Conservation (phyloP, 2,113 vertebrate genomes). For the Platycercus adscitus region DNA sequence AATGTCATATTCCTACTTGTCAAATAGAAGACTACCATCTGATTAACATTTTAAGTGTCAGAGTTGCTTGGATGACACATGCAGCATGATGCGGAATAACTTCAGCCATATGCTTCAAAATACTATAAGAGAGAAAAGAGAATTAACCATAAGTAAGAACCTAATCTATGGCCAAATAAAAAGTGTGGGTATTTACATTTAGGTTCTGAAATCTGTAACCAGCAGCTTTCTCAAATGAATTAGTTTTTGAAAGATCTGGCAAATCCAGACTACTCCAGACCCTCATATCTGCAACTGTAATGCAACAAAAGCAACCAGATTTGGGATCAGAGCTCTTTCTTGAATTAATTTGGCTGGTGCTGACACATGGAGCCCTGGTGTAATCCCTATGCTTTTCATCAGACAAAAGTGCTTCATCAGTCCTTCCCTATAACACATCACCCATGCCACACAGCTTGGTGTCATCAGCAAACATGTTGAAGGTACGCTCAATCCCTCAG, state of each 20-base stretch:
- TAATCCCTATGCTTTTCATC: not conserved
- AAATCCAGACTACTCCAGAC: not conserved
- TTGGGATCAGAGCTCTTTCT: not conserved
- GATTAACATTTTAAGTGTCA: conserved; percentile 37
- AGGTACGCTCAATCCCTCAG: not conserved
- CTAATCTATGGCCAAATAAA: not conserved
- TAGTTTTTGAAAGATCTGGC: not conserved
- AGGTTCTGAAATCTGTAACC: not conserved
- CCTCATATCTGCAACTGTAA: not conserved
- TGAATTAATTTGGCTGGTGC: not conserved
- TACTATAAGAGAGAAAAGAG: not conserved
- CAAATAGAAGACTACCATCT: conserved; percentile 26
- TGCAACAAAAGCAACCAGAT: not conserved
- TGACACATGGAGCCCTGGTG: not conserved
- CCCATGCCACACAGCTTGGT: not conserved
- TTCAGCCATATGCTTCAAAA: conserved; percentile 31
- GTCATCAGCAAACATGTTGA: not conserved
- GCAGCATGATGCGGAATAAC: not conserved
- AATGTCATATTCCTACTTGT: not conserved
- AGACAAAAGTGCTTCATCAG: not conserved
- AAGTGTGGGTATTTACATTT: not conserved
- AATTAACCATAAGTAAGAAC: not conserved
- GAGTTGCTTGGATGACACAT: conserved; percentile 16
- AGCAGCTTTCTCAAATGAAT: not conserved
- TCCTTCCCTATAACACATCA: not conserved